A percentile compares a stretch with the other conserved stretches of the same genome.
Evolutionary conservation across 2,113 vertebrate species (phyloP).

Genomic region (Atlantisia rogersi): DNA sequence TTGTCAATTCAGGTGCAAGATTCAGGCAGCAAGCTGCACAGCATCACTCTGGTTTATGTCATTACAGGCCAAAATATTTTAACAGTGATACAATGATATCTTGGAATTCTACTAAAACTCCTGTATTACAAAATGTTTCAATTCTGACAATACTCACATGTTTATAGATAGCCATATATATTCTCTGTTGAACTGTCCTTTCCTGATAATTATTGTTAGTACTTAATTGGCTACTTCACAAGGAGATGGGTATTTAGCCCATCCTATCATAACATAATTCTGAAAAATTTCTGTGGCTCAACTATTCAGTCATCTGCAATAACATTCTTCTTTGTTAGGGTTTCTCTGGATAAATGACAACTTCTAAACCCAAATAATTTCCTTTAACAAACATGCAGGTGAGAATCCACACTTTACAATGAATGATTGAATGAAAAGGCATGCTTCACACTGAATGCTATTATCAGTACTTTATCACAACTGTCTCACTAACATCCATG

Average conservation of each 20-base stretch:
- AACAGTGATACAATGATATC: neutral
- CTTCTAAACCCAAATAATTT: neutral
- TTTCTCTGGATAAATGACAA: neutral
- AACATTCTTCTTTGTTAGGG: neutral
- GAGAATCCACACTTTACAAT: neutral
- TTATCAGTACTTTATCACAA: neutral
- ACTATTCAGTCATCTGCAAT: neutral
- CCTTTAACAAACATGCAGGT: neutral
- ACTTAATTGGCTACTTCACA: neutral
- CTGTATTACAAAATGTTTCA: neutral
- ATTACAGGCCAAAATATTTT: neutral
- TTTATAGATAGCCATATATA: neutral
- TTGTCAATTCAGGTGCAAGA: neutral
- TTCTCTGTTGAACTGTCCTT: neutral
- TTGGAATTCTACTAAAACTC: neutral
- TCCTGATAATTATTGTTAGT: neutral
- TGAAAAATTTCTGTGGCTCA: neutral
- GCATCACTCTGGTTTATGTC: neutral
- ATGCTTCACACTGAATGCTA: neutral
- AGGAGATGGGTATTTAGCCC: neutral
- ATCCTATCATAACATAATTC: neutral
- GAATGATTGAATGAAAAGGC: neutral
- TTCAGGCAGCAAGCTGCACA: neutral
- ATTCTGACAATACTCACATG: rapidly evolving
- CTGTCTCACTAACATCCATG: neutral